Conservation (phyloP, 2,888 invertebrate genomes). For the Hyalella azteca region DNA sequence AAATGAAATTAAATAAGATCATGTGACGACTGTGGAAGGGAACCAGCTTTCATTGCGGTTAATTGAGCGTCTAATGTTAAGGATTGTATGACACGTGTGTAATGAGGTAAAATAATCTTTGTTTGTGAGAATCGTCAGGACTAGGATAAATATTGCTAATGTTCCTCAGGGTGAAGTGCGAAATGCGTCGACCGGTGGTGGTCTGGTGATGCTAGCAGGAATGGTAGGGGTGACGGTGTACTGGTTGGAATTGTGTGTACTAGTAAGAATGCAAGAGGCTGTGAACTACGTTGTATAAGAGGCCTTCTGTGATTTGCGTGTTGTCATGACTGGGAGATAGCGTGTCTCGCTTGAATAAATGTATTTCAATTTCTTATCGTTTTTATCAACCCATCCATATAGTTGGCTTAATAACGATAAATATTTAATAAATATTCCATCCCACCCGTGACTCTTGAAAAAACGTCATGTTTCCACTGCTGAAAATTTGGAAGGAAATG, state of each 20-base stretch:
- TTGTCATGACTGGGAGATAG: constrained; percentile 10
- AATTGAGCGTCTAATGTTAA: not conserved
- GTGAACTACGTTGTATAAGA: constrained; percentile 17
- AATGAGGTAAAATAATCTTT: not conserved
- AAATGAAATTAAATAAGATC: too few relatives aligned
- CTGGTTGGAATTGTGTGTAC: not conserved
- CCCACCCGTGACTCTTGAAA: too few relatives aligned
- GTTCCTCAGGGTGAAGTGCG: too few relatives aligned
- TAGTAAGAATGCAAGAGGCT: constrained; percentile 23
- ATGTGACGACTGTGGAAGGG: too few relatives aligned
- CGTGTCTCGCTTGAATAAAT: constrained; percentile 13
- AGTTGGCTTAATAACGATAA: not conserved
- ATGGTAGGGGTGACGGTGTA: too few relatives aligned
- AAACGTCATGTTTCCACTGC: too few relatives aligned
- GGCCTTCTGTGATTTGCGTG: constrained; percentile 21
- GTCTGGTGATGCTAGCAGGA: too few relatives aligned
- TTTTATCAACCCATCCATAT: not conserved
- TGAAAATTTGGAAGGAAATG: too few relatives aligned
- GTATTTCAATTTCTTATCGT: not conserved
- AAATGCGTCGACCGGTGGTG: constrained; percentile 4
- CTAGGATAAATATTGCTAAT: too few relatives aligned
- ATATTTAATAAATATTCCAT: too few relatives aligned
- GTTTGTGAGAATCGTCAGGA: constrained; percentile 2
- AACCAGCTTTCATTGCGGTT: too few relatives aligned
- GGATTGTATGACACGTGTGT: constrained; percentile 9